Evolutionary conservation across 2,888 invertebrate genomes (phyloP).

Genomic region (Philhelius pedissequus): DNA sequence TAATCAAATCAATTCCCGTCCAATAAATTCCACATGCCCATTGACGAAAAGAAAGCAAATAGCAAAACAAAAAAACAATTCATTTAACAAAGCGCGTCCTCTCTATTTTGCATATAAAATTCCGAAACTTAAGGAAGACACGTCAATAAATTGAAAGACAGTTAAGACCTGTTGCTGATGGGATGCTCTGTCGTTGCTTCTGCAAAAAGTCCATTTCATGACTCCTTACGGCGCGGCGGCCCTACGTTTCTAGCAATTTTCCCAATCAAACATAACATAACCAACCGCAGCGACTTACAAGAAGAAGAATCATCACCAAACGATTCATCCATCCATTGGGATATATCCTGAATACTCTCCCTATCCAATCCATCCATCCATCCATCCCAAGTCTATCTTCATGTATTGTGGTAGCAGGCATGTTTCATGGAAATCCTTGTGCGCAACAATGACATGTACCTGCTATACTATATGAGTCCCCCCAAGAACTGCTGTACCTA

Average conservation of each 20-base stretch:
- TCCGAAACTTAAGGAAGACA: slow-evolving; percentile 45
- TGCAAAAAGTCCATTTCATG: not conserved
- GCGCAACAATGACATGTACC: slow-evolving; percentile 41
- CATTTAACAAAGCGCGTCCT: slow-evolving; percentile 57
- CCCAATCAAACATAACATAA: slow-evolving; percentile 58
- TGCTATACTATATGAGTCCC: not conserved
- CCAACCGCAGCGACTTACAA: slow-evolving; percentile 59
- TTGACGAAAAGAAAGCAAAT: not conserved
- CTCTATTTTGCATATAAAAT: slow-evolving; percentile 61
- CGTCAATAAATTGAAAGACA: slow-evolving; percentile 67
- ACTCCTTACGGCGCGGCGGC: not conserved
- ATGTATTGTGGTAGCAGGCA: slow-evolving; percentile 8
- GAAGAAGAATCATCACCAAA: slow-evolving; percentile 48
- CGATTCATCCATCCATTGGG: slow-evolving; percentile 58
- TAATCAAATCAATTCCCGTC: slow-evolving; percentile 62
- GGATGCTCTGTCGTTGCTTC: not conserved
- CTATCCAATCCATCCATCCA: slow-evolving; percentile 41
- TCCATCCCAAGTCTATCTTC: not conserved
- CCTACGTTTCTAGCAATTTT: slow-evolving; percentile 19
- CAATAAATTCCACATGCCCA: slow-evolving; percentile 61
- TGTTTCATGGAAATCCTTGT: slow-evolving; percentile 58
- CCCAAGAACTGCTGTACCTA: not conserved
- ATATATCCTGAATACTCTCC: slow-evolving; percentile 12
- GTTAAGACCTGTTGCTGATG: slow-evolving; percentile 22
- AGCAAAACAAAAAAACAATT: not conserved